Base-by-base conservation (phyloP, 1,140 invertebrate species). In the Drosophila yakuba region DNA sequence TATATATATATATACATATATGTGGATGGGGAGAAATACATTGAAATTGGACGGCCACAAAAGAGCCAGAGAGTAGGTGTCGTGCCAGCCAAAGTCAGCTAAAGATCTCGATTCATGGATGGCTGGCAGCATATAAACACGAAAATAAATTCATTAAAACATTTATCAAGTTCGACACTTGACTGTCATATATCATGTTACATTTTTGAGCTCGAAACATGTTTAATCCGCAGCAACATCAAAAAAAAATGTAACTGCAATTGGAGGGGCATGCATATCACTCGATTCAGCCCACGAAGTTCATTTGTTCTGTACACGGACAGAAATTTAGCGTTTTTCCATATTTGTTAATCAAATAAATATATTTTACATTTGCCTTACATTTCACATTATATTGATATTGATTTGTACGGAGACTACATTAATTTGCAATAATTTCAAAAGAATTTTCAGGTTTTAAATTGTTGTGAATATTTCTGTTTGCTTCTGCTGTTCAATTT, bases 121-220 rank as follows among this genome's bases (percentile, higher is more conserved):
- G 61, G 62, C 67, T 47, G 59, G 50, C 59, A 80, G 74, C 86
- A 82, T 83, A 86, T 69, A 75, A 86, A 86, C 82, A 86, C 63
- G 82, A 88, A 86, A 86, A 88, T 88, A 88, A 89, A 88, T 88
- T 77, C 84, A 89, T 89, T 88, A 83, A 89, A 88, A 78, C 84
- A 88, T 88, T 88, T 88, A 88, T 88, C 84, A 88, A 88, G 80
- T 88, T 89, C 79, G 84, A 88, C 84, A 88, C 84, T 80, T 71
- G 79, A 57, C 73, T 89, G 84, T 88, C 84, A 88, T 88, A 88
- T 88, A 88, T 88, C 84, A 89, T 89, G 84, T 89, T 89, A 78
- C 84, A 84, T 83, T 77, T 77, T 77, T 73, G 75, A 80, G 83
- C 41, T 64, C 60, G 66, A 79, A 78, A 83, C 83, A 86, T 86